Percentiles rank a stretch among this genome's conserved stretches.
These are phyloP conservation scores for Tichodroma muraria DNA, from an alignment of 2,113 vertebrate species.

Conservation along the genomic window DNA sequence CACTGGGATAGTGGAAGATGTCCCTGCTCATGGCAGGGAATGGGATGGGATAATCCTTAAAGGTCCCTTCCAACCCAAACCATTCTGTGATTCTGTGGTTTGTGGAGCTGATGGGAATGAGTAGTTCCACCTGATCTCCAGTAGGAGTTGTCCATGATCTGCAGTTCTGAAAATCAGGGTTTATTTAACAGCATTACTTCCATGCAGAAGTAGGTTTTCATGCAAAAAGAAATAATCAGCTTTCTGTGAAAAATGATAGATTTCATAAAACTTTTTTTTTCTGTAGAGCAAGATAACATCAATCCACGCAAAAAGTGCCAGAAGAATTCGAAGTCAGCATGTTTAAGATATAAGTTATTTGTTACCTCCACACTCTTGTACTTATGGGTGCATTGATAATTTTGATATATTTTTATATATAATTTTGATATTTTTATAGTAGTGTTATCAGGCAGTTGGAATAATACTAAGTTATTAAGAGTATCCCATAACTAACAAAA, in stretches of 20 bases:
- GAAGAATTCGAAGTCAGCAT: background rate
- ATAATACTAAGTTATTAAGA: background rate
- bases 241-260: background rate
- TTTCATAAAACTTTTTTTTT: background rate
- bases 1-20: accelerated
- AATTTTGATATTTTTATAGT: background rate
- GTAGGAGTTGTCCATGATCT: background rate
- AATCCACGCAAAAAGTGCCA: background rate
- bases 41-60: accelerated
- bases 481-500: background rate
- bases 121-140: background rate
- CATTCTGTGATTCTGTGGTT: background rate
- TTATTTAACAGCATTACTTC: background rate
- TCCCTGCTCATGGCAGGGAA: background rate
- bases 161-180: background rate
- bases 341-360: background rate
- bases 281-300: background rate
- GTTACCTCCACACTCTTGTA: background rate
- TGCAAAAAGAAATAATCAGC: background rate
- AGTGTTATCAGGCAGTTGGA: background rate
- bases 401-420: too few relatives aligned
- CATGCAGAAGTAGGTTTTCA: background rate
- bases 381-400: background rate
- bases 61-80: background rate
- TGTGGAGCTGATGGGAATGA: background rate